Conservation (phyloP, 2,113 vertebrate genomes). For the Cebidichthys violaceus region DNA sequence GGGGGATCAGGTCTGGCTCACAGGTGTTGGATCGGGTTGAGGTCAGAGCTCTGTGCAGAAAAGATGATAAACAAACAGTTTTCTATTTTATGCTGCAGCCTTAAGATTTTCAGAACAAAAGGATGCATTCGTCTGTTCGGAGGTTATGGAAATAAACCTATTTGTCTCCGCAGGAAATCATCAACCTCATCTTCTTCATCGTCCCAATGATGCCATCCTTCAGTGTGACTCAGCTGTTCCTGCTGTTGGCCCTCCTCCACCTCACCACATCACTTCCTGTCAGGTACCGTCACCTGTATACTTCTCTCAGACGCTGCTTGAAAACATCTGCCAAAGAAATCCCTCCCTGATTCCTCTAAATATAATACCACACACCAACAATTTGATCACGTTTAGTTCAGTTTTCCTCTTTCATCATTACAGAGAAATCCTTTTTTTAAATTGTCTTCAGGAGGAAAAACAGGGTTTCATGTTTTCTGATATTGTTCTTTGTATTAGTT, state of each 20-base stretch:
- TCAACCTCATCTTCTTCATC: slow-evolving; percentile 49
- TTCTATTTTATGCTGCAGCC: neutral
- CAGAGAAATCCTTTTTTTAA: neutral
- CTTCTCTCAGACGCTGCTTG: neutral
- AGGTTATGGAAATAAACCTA: neutral
- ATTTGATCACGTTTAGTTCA: neutral
- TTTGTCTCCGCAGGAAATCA: slow-evolving; percentile 57
- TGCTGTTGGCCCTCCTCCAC: slow-evolving; percentile 75
- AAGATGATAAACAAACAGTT: neutral
- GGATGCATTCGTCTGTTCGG: neutral
- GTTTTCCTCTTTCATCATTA: neutral
- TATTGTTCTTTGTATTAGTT: neutral
- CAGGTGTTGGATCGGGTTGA: no score
- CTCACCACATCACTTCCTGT: slow-evolving; percentile 70
- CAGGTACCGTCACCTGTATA: slow-evolving; percentile 63
- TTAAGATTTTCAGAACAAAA: neutral
- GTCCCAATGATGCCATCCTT: slow-evolving; percentile 64
- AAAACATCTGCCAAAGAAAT: neutral
- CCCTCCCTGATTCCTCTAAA: neutral
- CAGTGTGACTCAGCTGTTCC: slow-evolving; percentile 64
- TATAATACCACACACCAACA: neutral
- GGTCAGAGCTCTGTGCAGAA: no score
- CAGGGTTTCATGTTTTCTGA: neutral
- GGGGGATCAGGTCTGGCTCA: no score
- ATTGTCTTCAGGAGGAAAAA: neutral